phyloP scores from a whole-genome alignment of 2,113 vertebrate species.

The Neolamprologus variostigma region DNA sequence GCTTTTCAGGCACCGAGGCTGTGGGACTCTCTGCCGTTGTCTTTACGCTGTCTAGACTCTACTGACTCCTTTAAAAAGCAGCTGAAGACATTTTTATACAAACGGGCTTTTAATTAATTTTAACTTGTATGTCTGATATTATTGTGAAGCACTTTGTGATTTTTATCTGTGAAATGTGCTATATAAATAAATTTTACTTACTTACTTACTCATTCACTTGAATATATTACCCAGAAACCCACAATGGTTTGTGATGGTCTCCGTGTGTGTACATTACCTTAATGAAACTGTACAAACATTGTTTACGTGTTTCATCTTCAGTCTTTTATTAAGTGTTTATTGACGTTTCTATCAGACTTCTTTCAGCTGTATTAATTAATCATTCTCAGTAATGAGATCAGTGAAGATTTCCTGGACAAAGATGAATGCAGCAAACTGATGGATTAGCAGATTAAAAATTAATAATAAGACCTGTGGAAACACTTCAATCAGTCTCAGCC shows the following conservation, averaged over 20 bases:
- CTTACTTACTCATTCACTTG: background rate
- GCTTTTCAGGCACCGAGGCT: no score
- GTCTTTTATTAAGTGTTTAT: background rate
- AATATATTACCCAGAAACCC: background rate
- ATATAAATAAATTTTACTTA: no score
- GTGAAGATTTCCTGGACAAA: background rate
- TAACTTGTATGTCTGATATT: no score
- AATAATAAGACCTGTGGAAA: background rate
- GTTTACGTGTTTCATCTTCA: background rate
- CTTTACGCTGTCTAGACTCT: no score
- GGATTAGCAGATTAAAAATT: background rate
- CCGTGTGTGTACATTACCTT: background rate
- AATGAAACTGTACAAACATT: background rate
- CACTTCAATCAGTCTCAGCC: background rate
- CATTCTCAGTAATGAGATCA: background rate
- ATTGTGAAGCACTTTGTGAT: no score
- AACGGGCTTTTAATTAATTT: no score
- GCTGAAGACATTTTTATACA: no score
- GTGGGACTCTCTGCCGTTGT: rapidly evolving
- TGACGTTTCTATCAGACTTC: background rate
- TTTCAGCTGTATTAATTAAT: background rate
- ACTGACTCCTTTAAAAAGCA: no score
- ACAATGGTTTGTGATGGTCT: background rate
- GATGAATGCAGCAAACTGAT: background rate
- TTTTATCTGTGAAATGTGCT: no score